phyloP scores from a whole-genome alignment of 2,113 vertebrate genomes.

The Mirounga angustirostris region DNA sequence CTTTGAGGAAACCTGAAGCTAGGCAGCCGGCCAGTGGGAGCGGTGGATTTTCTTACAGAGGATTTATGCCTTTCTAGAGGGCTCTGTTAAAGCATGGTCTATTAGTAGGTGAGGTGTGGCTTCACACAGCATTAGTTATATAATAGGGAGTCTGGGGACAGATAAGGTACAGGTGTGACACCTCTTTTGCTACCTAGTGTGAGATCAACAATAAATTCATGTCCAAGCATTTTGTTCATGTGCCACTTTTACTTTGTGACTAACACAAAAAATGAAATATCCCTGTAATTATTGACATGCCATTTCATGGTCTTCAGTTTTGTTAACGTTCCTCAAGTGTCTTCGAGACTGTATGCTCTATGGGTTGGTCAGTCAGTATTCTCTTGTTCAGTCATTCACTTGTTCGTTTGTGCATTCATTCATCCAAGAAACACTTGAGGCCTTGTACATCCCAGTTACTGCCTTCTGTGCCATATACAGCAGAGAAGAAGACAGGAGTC shows the following conservation, averaged over 20 bases:
- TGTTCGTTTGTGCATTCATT: not conserved
- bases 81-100: not conserved
- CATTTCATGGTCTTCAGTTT: not conserved
- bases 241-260: not conserved
- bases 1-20: not conserved
- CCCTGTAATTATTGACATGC: not conserved
- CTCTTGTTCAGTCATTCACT: not conserved
- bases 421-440: not conserved
- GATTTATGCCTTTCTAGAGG: not conserved
- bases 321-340: not conserved
- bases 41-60: not conserved
- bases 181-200: not conserved
- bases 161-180: not conserved
- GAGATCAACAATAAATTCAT: not conserved
- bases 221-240: not conserved
- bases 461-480: accelerated
- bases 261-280: not conserved
- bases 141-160: not conserved
- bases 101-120: too few relatives aligned
- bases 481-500: not conserved
- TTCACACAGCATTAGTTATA: not conserved
- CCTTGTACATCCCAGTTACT: not conserved
- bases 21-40: not conserved
- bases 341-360: not conserved
- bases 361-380: not conserved